phyloP scores from a whole-genome alignment of 2,113 vertebrate species.

The human region GRCh38 chr2:68044001-68044500 shows the following conservation, averaged over 20 bases:
- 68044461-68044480: too few relatives aligned
- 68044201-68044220: background rate
- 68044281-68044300: conserved; percentile 35
- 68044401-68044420: conserved; percentile 41
- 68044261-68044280: background rate
- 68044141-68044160: conserved; percentile 15
- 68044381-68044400: conserved; percentile 47
- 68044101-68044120: background rate
- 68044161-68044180: background rate
- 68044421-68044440: background rate
- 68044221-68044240: background rate
- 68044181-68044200: background rate
- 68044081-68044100: background rate
- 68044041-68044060: background rate
- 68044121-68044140: background rate
- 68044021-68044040: background rate
- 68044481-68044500: too few relatives aligned
- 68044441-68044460: too few relatives aligned
- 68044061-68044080: background rate
- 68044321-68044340: conserved; percentile 35
- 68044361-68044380: background rate
- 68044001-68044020: background rate
- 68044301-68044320: background rate
- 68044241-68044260: background rate
- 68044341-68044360: conserved; percentile 23